Conservation (phyloP, 2,797 vertebrate species). For the Acrossocheilus wenchowensis region DNA sequence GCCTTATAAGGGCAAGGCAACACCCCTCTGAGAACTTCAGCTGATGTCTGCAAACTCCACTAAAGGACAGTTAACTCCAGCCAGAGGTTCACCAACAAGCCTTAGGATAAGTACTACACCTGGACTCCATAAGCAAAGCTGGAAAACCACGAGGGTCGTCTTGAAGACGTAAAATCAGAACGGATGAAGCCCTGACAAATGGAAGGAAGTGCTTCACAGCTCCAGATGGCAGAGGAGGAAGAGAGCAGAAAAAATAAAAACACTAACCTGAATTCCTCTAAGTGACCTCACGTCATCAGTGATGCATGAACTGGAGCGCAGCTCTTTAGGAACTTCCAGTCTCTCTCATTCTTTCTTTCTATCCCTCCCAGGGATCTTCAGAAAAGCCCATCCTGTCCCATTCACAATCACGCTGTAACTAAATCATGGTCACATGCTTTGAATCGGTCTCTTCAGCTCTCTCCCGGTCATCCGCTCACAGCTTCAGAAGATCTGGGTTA, state of each 20-base stretch:
- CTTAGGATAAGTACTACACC: not conserved
- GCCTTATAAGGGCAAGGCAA: conserved; percentile 80
- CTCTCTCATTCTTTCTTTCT: conserved; percentile 4
- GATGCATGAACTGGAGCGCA: conserved; percentile 63
- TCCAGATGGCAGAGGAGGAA: conserved; percentile 71
- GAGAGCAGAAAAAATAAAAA: conserved; percentile 15
- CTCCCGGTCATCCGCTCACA: not conserved
- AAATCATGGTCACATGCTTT: conserved; percentile 15
- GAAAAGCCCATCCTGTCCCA: not conserved
- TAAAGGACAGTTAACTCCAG: conserved; percentile 17
- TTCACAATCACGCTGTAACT: conserved; percentile 9
- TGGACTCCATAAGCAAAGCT: not conserved
- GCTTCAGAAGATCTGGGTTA: conserved; percentile 32
- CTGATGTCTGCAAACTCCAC: conserved; percentile 74
- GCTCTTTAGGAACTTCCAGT: conserved; percentile 19
- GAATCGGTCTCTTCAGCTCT: conserved; percentile 1
- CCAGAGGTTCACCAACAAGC: conserved; percentile 19
- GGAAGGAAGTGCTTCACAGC: conserved; percentile 75
- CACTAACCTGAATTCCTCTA: conserved; percentile 72
- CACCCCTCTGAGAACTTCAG: conserved; percentile 72
- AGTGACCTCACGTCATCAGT: conserved; percentile 75
- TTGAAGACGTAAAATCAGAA: conserved; percentile 55
- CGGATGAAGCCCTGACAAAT: not conserved
- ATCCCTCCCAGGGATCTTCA: conserved; percentile 5
- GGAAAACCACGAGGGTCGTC: conserved; percentile 59